Percentiles rank a stretch among this genome's conserved stretches.
These are phyloP conservation scores for Argya squamiceps DNA, from an alignment of 2,797 vertebrate species.

Conservation along the genomic window DNA sequence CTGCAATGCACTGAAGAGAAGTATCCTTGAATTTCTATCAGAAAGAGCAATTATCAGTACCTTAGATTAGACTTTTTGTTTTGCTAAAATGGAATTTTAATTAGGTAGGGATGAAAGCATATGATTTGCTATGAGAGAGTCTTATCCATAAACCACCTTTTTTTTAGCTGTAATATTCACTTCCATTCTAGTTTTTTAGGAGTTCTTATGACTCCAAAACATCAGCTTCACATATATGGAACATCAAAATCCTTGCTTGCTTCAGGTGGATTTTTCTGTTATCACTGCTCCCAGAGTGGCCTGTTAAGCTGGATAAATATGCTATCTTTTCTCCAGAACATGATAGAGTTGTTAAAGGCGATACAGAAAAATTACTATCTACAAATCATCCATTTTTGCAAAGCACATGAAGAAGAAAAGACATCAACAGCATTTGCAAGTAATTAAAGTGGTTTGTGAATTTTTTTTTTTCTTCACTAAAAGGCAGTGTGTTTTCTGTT, in stretches of 20 bases:
- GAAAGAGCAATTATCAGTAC: background rate
- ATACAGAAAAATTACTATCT: background rate
- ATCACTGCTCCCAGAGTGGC: background rate
- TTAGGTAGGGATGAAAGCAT: background rate
- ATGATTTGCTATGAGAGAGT: background rate
- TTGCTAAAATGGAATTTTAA: background rate
- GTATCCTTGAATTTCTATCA: background rate
- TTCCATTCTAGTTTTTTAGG: background rate
- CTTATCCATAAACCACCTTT: background rate
- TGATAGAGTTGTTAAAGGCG: background rate
- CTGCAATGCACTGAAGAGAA: background rate
- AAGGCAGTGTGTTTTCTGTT: background rate
- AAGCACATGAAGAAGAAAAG: background rate
- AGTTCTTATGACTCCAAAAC: background rate
- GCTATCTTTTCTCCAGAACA: background rate
- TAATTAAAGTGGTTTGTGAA: background rate
- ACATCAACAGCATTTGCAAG: background rate
- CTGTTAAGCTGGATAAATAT: slow-evolving; percentile 20
- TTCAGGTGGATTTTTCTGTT: slow-evolving; percentile 10
- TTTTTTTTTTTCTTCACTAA: background rate
- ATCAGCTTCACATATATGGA: background rate
- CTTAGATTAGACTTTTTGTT: background rate
- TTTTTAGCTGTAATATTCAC: background rate
- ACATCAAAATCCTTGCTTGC: background rate
- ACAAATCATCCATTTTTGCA: background rate